phyloP scores from a whole-genome alignment of 2,113 vertebrate genomes.

The Scolopax mira region DNA sequence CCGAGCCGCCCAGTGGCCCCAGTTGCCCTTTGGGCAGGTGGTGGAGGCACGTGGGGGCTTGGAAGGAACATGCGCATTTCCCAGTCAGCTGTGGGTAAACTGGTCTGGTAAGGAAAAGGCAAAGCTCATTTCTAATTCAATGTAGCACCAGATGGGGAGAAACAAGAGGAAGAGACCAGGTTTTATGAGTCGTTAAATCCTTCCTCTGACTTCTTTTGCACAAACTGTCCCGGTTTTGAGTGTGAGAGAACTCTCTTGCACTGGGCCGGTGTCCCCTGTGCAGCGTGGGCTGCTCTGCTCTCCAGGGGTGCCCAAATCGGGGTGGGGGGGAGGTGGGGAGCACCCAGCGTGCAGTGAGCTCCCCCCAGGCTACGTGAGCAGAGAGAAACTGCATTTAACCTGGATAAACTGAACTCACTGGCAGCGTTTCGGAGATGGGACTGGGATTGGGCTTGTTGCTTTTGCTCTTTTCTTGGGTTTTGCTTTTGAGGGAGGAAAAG shows the following conservation, averaged over 20 bases:
- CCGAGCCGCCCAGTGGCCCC: background rate
- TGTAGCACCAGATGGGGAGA: background rate
- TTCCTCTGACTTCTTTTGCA: background rate
- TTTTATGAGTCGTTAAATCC: fast-evolving
- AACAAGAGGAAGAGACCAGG: background rate
- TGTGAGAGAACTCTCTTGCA: background rate
- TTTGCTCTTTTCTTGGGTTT: background rate
- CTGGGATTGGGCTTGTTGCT: background rate
- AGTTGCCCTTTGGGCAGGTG: background rate
- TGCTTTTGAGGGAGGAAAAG: background rate
- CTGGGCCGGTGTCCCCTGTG: background rate
- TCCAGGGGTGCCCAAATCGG: background rate
- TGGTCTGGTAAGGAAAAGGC: background rate
- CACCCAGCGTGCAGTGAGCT: fast-evolving
- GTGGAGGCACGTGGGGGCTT: background rate
- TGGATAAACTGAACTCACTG: background rate
- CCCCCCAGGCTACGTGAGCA: fast-evolving
- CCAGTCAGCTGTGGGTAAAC: background rate
- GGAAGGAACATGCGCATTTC: background rate
- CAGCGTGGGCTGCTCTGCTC: background rate
- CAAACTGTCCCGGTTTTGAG: background rate
- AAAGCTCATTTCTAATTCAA: background rate
- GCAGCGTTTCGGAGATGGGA: background rate
- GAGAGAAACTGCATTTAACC: background rate
- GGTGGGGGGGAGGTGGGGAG: background rate